Evolutionary conservation across 2,113 vertebrate species (phyloP).

Genomic region (Pelvicachromis taeniatus): DNA sequence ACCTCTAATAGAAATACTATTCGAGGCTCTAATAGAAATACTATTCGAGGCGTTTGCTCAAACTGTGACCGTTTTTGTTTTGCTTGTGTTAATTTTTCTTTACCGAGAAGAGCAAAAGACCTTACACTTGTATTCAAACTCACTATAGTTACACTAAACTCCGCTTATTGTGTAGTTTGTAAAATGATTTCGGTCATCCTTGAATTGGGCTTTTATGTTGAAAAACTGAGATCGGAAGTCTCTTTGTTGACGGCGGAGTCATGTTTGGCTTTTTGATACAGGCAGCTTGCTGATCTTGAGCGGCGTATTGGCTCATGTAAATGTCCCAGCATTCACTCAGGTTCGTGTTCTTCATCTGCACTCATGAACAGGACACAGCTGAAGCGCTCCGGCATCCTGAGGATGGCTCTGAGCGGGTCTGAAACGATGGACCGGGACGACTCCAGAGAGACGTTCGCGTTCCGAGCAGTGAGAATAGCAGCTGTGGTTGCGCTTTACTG

Average conservation of each 20-base stretch:
- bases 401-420: too few relatives aligned
- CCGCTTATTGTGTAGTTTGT: background rate
- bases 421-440: too few relatives aligned
- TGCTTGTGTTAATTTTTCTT: too few relatives aligned
- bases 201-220: background rate
- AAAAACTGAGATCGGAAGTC: background rate
- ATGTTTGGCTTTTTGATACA: background rate
- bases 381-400: slow-evolving; percentile 57
- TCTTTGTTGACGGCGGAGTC: background rate
- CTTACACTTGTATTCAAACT: too few relatives aligned
- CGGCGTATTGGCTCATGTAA: background rate
- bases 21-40: too few relatives aligned
- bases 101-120: too few relatives aligned
- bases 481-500: too few relatives aligned
- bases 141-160: background rate
- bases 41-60: too few relatives aligned
- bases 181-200: background rate
- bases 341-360: background rate
- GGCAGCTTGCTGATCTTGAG: background rate
- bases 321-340: background rate
- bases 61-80: too few relatives aligned
- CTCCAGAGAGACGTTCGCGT: too few relatives aligned
- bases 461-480: too few relatives aligned
- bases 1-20: too few relatives aligned
- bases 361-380: slow-evolving; percentile 81